Conservation (phyloP, 2,888 invertebrate genomes). For the Prostheceraeus crozeri region DNA sequence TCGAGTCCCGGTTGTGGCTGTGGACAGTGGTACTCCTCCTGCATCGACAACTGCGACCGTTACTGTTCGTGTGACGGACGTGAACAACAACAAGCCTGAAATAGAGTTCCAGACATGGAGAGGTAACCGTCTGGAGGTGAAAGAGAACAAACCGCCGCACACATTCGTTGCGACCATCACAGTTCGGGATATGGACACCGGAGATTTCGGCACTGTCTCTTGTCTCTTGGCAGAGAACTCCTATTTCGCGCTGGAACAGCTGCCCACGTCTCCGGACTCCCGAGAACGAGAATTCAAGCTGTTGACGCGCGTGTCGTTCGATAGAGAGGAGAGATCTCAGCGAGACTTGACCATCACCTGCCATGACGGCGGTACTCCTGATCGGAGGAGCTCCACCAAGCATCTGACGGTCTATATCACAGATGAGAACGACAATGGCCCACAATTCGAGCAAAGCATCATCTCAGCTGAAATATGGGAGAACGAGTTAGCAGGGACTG, state of each 20-base stretch:
- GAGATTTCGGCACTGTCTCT: not conserved
- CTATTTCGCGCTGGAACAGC: slow-evolving; percentile 5
- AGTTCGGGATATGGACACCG: not conserved
- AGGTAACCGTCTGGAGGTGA: not conserved
- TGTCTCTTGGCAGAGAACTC: not conserved
- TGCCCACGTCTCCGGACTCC: not conserved
- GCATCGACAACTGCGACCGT: not conserved
- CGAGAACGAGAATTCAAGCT: not conserved
- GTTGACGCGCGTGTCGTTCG: not conserved
- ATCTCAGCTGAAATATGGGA: not conserved
- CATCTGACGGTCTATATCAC: not conserved
- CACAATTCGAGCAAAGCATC: not conserved
- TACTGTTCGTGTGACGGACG: not conserved
- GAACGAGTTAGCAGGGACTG: not conserved
- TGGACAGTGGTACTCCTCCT: not conserved
- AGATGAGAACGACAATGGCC: slow-evolving; percentile 10
- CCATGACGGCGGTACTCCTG: not conserved
- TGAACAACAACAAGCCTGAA: not conserved
- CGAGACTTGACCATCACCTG: not conserved
- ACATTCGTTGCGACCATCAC: slow-evolving; percentile 11
- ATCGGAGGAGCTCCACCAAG: not conserved
- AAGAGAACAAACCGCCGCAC: not conserved
- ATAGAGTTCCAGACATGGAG: not conserved
- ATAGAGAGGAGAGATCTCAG: not conserved
- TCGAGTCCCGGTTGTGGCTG: not conserved